Evolutionary conservation across 2,797 vertebrate species (phyloP), one percentile per base, ranked within the genome.

Genomic region (Cyclura pinguis): DNA sequence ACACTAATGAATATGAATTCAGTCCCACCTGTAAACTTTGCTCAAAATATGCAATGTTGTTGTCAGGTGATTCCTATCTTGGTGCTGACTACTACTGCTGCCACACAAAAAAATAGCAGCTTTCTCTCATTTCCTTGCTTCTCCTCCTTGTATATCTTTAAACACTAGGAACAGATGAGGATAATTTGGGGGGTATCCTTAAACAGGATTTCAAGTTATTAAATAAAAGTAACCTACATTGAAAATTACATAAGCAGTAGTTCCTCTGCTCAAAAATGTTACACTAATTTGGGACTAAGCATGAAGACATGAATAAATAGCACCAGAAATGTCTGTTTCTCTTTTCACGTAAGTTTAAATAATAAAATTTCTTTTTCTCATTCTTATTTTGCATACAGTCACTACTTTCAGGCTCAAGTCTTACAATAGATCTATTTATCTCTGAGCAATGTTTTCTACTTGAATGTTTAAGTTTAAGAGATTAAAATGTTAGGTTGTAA

Each of bases 301-400:
- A 91, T 91, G 89, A 92, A 0, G 0, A 80, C 82, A 89, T 94
- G 91, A 94, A 95, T 55, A 96, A 94, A 95, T 91, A 92, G 93
- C 64, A 0, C 0, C 0, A 90, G 86, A 90, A 93, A 93, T 92
- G 92, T 94, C n/a, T 91, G 88, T 96, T n/a, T 50, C 94, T 93
- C 89, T 88, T 94, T 94, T 83, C 42, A 62, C 62, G 29, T 67
- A 22, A 85, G 77, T 77, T 93, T 95, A 92, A 92, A 93, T 89
- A 95, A 89, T 80, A 91, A 88, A 87, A 76, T 20, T 87, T 95
- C 95, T 95, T 91, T 94, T 92, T 73, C 20, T 67, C 90, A 67
- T 92, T 81, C 85, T 93, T 80, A 89, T 91, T 92, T 90, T 93
- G 92, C 94, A 94, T 95, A 93, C 83, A 95, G 86, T 93, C 67